Evolutionary conservation across 2,888 invertebrate species (phyloP).

Genomic region (Sinohyriopsis cumingii): DNA sequence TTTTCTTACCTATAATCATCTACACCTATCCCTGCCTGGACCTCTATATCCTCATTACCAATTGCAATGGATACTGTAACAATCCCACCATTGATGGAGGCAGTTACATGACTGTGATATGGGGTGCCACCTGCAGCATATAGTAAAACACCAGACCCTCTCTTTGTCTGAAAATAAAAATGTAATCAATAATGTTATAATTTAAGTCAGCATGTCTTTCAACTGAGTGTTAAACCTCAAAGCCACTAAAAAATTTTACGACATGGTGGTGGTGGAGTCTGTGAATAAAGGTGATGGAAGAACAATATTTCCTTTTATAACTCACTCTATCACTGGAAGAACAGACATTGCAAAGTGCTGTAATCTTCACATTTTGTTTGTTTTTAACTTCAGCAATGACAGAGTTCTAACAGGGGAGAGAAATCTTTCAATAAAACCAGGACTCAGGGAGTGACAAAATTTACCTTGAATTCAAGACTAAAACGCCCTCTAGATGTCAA

Average conservation of each 20-base stretch:
- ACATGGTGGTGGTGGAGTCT: too few species aligned
- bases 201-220: neutral
- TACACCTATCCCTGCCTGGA: conserved; percentile 64
- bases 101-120: conserved; percentile 91
- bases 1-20: conserved; percentile 64
- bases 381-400: too few species aligned
- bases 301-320: too few species aligned
- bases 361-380: too few species aligned
- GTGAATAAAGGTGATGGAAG: too few species aligned
- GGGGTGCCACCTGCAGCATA: conserved; percentile 91
- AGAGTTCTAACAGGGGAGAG: too few species aligned
- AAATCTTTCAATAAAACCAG: too few species aligned
- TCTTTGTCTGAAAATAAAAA: conserved; percentile 80
- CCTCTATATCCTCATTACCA: conserved; percentile 81
- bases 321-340: too few species aligned
- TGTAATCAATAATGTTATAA: conserved; percentile 4
- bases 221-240: neutral
- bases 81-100: conserved; percentile 84
- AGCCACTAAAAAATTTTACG: too few species aligned
- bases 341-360: too few species aligned
- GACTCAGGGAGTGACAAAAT: neutral
- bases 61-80: conserved; percentile 91
- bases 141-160: conserved; percentile 92
- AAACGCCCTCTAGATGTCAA: conserved; percentile 70
- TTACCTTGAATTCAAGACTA: conserved; percentile 89